These are phyloP conservation scores for Campoplex capitator DNA, from an alignment of 2,888 invertebrate species.

Conservation along the genomic window DNA sequence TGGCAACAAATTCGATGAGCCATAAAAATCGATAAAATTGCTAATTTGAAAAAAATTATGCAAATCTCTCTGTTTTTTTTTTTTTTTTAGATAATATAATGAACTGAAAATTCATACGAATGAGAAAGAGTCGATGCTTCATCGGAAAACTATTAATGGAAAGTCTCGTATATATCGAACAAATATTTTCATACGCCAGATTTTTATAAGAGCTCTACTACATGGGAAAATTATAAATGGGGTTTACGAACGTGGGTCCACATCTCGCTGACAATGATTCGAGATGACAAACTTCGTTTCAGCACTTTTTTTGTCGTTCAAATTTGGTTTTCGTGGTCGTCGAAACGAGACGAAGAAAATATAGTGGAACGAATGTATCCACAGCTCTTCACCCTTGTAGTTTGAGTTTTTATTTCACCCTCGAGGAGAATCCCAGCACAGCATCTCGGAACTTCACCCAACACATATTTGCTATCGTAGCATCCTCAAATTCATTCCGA, in stretches of 20 bases:
- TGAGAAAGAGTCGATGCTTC: background rate
- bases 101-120: background rate
- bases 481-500: background rate
- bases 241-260: background rate
- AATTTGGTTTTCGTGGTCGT: conserved; percentile 19
- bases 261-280: conserved; percentile 28
- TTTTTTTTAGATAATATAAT: background rate
- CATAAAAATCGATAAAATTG: background rate
- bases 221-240: background rate
- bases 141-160: background rate
- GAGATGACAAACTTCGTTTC: conserved; percentile 43
- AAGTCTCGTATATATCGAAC: background rate
- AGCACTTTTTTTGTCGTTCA: conserved; percentile 26
- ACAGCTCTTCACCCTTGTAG: background rate
- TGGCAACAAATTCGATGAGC: background rate
- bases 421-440: background rate
- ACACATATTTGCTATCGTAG: conserved; percentile 2
- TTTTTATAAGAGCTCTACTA: background rate
- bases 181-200: background rate
- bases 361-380: conserved; percentile 35
- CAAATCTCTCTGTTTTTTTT: background rate
- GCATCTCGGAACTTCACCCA: background rate
- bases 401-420: conserved; percentile 15
- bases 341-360: conserved; percentile 14
- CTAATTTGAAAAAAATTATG: background rate